Evolutionary conservation across 2,113 vertebrate species (phyloP).

Genomic region (Microtus ochrogaster): DNA sequence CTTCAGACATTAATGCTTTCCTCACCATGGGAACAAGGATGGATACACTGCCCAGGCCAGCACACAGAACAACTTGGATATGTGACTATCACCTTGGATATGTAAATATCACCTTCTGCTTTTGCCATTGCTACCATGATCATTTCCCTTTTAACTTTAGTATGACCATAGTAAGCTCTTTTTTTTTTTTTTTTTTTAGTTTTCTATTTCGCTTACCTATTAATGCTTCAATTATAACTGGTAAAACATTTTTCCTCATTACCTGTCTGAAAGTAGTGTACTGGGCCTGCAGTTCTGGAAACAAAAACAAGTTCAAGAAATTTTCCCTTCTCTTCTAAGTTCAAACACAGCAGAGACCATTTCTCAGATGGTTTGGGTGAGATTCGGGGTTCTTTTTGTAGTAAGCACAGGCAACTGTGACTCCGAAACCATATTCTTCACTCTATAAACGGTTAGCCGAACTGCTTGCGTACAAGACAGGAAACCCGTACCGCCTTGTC

Average conservation of each 20-base stretch:
- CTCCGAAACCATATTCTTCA: neutral
- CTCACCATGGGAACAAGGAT: neutral
- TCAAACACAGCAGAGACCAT: slow-evolving; percentile 20
- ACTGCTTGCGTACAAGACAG: neutral
- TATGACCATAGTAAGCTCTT: neutral
- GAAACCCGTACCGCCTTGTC: neutral
- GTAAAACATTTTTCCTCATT: neutral
- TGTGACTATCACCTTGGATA: too few relatives aligned
- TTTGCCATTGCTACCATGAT: neutral
- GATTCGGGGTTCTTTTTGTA: neutral
- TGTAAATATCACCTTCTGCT: neutral
- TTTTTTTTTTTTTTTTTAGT: neutral
- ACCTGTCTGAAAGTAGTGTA: neutral
- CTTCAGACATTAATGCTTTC: neutral
- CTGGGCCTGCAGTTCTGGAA: neutral
- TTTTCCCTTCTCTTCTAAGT: neutral
- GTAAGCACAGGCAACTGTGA: neutral
- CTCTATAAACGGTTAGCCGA: neutral
- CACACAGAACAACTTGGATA: neutral
- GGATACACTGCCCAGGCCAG: neutral
- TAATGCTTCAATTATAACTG: neutral
- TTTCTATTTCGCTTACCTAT: neutral
- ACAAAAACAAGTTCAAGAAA: slow-evolving; percentile 16
- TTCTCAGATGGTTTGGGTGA: slow-evolving; percentile 9
- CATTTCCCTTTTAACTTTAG: neutral